Conservation (phyloP, 2,888 invertebrate species). For the Julus scandinavius region DNA sequence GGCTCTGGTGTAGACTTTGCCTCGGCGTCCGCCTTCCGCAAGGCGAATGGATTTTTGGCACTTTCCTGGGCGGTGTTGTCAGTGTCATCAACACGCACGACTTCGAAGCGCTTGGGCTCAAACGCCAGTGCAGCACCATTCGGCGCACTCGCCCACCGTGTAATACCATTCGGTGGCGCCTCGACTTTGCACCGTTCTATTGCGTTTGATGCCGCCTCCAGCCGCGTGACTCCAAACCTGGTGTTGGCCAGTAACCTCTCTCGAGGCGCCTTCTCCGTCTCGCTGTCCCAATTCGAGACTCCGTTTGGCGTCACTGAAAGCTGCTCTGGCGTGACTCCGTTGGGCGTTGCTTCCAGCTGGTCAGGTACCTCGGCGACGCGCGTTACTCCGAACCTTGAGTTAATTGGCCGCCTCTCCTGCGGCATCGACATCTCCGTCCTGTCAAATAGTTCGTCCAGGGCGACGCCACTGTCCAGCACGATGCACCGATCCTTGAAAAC, state of each 20-base stretch:
- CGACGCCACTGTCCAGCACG: not conserved
- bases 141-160: not conserved
- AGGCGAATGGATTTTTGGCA: not conserved
- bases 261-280: not conserved
- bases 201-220: not conserved
- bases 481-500: constrained; percentile 4
- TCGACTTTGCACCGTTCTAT: not conserved
- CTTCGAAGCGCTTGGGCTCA: not conserved
- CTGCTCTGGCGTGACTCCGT: not conserved
- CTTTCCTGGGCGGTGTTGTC: not conserved
- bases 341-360: not conserved
- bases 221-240: not conserved
- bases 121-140: not conserved
- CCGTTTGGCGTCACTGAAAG: not conserved
- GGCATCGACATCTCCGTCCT: not conserved
- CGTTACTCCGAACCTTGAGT: not conserved
- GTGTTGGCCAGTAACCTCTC: not conserved
- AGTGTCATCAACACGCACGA: not conserved
- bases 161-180: not conserved
- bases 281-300: not conserved
- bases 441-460: not conserved
- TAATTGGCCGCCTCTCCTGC: not conserved
- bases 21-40: not conserved
- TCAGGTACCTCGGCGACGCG: not conserved
- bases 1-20: not conserved